These are phyloP conservation scores for Allobates femoralis DNA, from an alignment of 2,797 vertebrate species.

Conservation along the genomic window DNA sequence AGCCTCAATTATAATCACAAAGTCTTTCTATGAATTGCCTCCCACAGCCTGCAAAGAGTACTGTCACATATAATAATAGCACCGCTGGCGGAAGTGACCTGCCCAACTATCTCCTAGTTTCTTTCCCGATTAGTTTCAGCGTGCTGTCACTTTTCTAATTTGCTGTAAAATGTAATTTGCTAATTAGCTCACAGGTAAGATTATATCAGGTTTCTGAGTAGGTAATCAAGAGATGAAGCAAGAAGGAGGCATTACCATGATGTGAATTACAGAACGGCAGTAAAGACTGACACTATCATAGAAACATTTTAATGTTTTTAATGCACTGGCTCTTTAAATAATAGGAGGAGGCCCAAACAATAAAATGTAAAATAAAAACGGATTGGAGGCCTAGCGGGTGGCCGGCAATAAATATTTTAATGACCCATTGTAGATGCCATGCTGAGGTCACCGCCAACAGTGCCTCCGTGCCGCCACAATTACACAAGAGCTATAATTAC, in stretches of 20 bases:
- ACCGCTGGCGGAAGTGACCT: neutral
- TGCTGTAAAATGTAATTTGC: constrained; percentile 1
- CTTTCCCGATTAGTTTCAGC: neutral
- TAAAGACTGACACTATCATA: neutral
- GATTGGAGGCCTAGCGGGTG: neutral
- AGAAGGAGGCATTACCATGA: neutral
- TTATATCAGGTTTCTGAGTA: neutral
- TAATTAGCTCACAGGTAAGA: neutral
- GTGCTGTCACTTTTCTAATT: constrained; percentile 6
- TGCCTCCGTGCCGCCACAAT: neutral
- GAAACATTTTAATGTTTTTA: neutral
- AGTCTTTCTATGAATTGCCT: neutral
- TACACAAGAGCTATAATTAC: neutral
- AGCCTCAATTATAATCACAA: neutral
- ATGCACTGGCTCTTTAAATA: neutral
- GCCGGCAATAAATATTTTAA: neutral
- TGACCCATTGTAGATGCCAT: neutral
- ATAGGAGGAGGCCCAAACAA: neutral
- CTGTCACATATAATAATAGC: neutral
- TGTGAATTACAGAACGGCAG: neutral
- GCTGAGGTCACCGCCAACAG: neutral
- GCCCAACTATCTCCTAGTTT: neutral
- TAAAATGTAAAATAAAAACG: neutral
- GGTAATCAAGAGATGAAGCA: neutral
- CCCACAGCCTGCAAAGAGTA: neutral